Evolutionary conservation across 2,113 vertebrate genomes (phyloP).

Genomic region (Cebidichthys violaceus): DNA sequence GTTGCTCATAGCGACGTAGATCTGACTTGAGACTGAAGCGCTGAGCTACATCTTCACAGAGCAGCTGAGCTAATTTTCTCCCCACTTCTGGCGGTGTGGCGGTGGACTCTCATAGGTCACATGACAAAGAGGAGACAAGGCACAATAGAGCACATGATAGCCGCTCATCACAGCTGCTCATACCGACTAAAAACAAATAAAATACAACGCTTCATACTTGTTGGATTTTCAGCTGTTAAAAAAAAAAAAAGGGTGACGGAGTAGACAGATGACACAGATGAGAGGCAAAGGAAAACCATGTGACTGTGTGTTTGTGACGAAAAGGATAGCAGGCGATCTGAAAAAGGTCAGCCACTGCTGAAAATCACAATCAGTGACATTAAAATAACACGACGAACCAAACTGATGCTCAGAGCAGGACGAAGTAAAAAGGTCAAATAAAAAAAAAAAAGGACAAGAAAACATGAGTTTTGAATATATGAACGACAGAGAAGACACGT

Average conservation of each 20-base stretch:
- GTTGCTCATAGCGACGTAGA: slow-evolving; percentile 42
- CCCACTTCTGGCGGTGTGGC: slow-evolving; percentile 12
- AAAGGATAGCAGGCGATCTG: not conserved
- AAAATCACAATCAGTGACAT: slow-evolving; percentile 68
- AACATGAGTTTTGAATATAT: not conserved
- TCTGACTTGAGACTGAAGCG: not conserved
- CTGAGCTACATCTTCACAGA: not conserved
- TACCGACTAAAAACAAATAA: not conserved
- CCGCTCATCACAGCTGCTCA: slow-evolving; percentile 36
- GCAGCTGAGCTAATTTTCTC: slow-evolving; percentile 15
- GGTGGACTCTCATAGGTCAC: slow-evolving; percentile 20
- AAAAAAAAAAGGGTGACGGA: slow-evolving; percentile 11
- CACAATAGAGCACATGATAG: slow-evolving; percentile 41
- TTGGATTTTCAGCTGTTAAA: slow-evolving; percentile 6
- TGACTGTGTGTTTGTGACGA: slow-evolving; percentile 16
- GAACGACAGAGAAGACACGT: not conserved
- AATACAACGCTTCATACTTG: not conserved
- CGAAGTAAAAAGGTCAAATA: not conserved
- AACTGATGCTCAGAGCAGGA: slow-evolving; percentile 21
- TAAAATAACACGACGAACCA: slow-evolving; percentile 61
- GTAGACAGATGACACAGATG: slow-evolving; percentile 5
- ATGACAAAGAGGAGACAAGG: slow-evolving; percentile 30
- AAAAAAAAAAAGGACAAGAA: not conserved
- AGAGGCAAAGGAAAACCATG: slow-evolving; percentile 14
- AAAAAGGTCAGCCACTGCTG: slow-evolving; percentile 60